These are phyloP conservation scores for Cherax quadricarinatus DNA, from an alignment of 1,140 invertebrate genomes.

Conservation along the genomic window DNA sequence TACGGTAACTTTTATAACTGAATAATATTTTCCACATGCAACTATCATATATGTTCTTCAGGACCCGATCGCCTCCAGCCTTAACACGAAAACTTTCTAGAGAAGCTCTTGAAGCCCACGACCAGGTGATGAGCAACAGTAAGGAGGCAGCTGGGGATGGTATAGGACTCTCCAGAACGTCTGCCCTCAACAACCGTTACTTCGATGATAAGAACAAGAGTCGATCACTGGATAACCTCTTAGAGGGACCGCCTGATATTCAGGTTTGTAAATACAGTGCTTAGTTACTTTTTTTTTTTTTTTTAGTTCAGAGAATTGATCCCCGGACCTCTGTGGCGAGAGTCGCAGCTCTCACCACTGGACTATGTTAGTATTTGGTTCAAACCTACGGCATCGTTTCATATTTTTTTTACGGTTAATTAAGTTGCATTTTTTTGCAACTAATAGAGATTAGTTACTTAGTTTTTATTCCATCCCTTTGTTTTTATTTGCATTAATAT, in stretches of 20 bases:
- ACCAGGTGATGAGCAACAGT: constrained; percentile 60
- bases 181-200: constrained; percentile 91
- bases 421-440: too few species aligned
- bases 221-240: constrained; percentile 88
- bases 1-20: too few species aligned
- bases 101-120: constrained; percentile 72
- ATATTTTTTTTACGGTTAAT: too few species aligned
- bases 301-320: too few species aligned
- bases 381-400: too few species aligned
- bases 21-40: too few species aligned
- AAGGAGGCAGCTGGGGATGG: constrained; percentile 43
- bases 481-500: too few species aligned
- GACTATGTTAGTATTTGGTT: too few species aligned
- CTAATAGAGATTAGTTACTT: too few species aligned
- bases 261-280: constrained; percentile 27
- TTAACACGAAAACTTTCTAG: constrained; percentile 66
- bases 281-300: background rate
- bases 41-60: background rate
- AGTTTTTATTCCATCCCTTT: too few species aligned
- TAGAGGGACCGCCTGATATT: constrained; percentile 78
- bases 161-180: constrained; percentile 85
- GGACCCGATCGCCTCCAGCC: constrained; percentile 71
- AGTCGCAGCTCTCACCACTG: too few species aligned
- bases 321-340: too few species aligned
- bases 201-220: constrained; percentile 86